Percentiles rank a stretch among this genome's conserved stretches.
phyloP scores from a whole-genome alignment of 92 coral and sea anemone genomes.

The Plumapathes pennacea region DNA sequence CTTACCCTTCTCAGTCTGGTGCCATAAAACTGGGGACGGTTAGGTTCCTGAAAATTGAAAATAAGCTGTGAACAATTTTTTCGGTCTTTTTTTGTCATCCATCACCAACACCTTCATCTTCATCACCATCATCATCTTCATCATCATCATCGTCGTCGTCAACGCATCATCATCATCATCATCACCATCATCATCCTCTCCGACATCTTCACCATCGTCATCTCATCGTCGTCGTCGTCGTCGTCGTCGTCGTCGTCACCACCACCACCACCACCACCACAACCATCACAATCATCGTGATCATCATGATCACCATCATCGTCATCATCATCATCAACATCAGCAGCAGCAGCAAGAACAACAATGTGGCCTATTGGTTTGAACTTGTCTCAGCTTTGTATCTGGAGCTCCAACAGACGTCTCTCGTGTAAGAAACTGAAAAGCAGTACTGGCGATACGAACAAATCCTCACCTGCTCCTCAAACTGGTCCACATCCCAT shows the following conservation, averaged over 20 bases:
- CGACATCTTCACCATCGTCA: background rate
- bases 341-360: too few relatives aligned
- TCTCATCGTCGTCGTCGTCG: background rate
- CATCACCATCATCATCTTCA: background rate
- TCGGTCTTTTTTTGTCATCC: background rate
- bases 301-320: too few relatives aligned
- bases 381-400: too few relatives aligned
- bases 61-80: background rate
- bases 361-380: too few relatives aligned
- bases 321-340: too few relatives aligned
- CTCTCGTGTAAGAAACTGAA: too few relatives aligned
- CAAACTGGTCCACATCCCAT: conserved; percentile 95
- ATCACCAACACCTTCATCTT: background rate
- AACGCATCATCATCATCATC: too few relatives aligned
- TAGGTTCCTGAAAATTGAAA: conserved; percentile 67
- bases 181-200: background rate
- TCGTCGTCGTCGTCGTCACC: background rate
- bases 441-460: too few relatives aligned
- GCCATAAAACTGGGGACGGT: conserved; percentile 95
- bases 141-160: too few relatives aligned
- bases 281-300: too few relatives aligned
- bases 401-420: too few relatives aligned
- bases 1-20: conserved; percentile 79
- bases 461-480: conserved; percentile 72
- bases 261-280: too few relatives aligned